Conservation (phyloP, 2,113 vertebrate genomes). For the Loxodonta africana region DNA sequence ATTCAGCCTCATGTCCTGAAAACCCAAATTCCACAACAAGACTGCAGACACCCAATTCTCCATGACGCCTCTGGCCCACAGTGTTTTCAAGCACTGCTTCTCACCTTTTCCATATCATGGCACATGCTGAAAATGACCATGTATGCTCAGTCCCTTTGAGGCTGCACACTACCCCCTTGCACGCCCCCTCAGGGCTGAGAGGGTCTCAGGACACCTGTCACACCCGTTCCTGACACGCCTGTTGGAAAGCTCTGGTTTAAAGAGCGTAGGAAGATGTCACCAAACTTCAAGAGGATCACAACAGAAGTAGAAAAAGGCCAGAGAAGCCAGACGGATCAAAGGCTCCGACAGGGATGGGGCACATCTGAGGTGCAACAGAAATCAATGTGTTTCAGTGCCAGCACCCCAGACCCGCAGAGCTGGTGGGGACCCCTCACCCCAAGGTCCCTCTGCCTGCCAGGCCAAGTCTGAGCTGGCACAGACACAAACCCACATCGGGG, state of each 20-base stretch:
- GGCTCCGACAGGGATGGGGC: neutral
- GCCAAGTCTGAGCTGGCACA: neutral
- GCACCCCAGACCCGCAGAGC: neutral
- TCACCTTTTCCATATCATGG: neutral
- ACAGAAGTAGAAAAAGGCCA: neutral
- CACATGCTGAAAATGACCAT: neutral
- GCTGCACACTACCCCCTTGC: neutral
- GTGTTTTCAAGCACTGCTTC: neutral
- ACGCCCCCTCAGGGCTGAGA: neutral
- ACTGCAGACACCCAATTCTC: neutral
- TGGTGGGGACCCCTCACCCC: neutral
- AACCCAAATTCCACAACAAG: slow-evolving; percentile 62
- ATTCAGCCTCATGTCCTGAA: neutral
- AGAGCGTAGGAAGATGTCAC: neutral
- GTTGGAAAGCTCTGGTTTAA: neutral
- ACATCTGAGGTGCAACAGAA: neutral
- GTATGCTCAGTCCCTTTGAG: neutral
- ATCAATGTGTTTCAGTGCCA: neutral
- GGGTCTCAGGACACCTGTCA: neutral
- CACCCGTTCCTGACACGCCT: neutral
- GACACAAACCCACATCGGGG: neutral
- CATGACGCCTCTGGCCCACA: neutral
- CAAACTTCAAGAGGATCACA: neutral
- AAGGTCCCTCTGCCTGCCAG: neutral
- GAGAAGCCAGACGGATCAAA: neutral